Evolutionary conservation across 2,797 vertebrate genomes (phyloP).

Genomic region (Apogon hyalosoma): DNA sequence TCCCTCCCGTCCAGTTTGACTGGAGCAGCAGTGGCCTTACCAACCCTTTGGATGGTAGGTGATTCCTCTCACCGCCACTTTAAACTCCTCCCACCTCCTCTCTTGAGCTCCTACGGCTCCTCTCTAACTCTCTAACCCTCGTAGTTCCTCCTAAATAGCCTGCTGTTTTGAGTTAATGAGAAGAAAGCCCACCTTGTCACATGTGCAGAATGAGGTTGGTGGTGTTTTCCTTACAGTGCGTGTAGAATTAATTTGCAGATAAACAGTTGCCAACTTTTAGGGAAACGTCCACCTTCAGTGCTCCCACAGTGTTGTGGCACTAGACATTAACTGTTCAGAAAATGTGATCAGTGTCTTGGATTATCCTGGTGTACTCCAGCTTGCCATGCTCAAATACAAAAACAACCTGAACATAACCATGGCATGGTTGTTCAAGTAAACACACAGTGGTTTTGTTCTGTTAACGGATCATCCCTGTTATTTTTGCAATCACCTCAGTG

Average conservation of each 20-base stretch:
- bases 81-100: not conserved
- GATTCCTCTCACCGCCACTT: slow-evolving; percentile 56
- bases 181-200: not conserved
- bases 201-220: not conserved
- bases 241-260: not conserved
- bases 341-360: no score
- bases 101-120: not conserved
- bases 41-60: slow-evolving; percentile 98
- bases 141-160: not conserved
- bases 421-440: no score
- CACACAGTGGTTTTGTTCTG: no score
- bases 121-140: slow-evolving; percentile 3
- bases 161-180: slow-evolving; percentile 9
- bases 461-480: no score
- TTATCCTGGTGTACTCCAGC: no score
- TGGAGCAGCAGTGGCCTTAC: slow-evolving; percentile 99
- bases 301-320: not conserved
- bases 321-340: not conserved
- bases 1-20: slow-evolving; percentile 99
- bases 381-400: no score
- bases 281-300: slow-evolving; percentile 22
- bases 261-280: not conserved
- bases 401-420: no score
- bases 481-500: no score
- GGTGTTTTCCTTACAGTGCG: not conserved